Evolutionary conservation across 2,797 vertebrate species (phyloP), one percentile per base, ranked within the genome.

Genomic region (Decapterus maruadsi): DNA sequence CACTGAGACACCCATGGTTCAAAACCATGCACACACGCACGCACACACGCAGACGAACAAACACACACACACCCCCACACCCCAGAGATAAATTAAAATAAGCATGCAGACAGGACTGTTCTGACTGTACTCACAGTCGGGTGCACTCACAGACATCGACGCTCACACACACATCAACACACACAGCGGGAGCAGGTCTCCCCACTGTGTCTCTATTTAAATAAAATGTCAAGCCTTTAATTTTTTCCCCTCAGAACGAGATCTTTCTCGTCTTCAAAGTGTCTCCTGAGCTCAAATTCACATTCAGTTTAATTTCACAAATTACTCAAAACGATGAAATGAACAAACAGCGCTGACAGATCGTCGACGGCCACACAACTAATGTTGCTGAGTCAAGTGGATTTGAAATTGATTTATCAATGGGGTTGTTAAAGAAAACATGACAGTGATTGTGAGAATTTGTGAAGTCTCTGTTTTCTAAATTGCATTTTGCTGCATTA

Each of bases 151-250:
- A 72, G 19, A 64, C 45, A 36, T 45, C 17, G 57, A 58, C 48
- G 68, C 54, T 74, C 55, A 61, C 66, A 59, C 43, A 75, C 43
- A 74, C 57, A 65, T 11, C 38, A 40, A 64, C 50, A 72, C 51
- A 78, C 51, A 66, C 53, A 65, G 64, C 64, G 75, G 59, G 55
- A 76, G 22, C 46, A 16, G 0, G 22, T 68, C 80, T 54, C 55
- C 79, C 78, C 29, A 22, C 79, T 69, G 61, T 53, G 66, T 69
- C 38, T 59, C 43, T 2, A 1, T 64, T 75, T 76, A 53, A 61
- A 75, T 59, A 63, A 66, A 85, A 75, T 75, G 64, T 86, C 74
- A 75, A 77, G 43, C 38, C 55, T 50, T 43, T 61, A 51, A 36
- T 66, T 56, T 45, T 51, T n/a, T 16, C 11, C 5, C n/a, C 14